Evolutionary conservation across 2,797 vertebrate genomes (phyloP), one percentile per base, ranked within the genome.

Genomic region (Taeniopygia guttata): DNA sequence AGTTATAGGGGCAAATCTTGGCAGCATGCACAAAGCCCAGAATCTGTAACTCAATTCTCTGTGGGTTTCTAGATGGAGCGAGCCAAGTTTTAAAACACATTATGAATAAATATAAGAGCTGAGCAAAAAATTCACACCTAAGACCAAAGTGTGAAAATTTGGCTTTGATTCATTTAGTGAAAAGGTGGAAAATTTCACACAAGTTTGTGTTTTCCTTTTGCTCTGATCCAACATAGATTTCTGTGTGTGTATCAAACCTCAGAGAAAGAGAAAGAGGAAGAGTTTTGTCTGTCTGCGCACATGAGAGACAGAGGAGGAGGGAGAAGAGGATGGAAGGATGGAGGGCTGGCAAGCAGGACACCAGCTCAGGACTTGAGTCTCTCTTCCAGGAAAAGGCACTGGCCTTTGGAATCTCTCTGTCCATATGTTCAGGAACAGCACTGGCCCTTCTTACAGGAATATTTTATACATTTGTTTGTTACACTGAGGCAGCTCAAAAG

Each of bases 1-100:
- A 96, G 94, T 96, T 97, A 94, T 66, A 94, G 77, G 90, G 93
- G 83, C 94, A 95, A 94, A 94, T 77, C 80, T 96, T 97, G 96
- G 96, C 96, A 96, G 77, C 14, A 0, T 38, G 67, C 84, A 94
- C 93, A 96, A 96, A 96, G 95, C 80, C 87, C 81, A 38, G 56
- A 36, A 94, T 94, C 95, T 72, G 93, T 94, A 97, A 96, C 90
- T 94, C 74, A 97, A 85, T 93, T 96, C 95, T 86, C 91, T 95
- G 91, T 30, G 89, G 95, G 89, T 93, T 90, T 96, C 94, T 76
- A 54, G 66, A 68, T 4, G 30, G 27, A 94, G 30, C 0, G 0
- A 93, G 95, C 94, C 95, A 97, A 94, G 95, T 94, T 95, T 94
- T 86, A 96, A 91, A 96, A 82, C 76, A 90, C 52, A 84, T 94